phyloP scores from a whole-genome alignment of 2,888 invertebrate species.

The Graphium colonna region DNA sequence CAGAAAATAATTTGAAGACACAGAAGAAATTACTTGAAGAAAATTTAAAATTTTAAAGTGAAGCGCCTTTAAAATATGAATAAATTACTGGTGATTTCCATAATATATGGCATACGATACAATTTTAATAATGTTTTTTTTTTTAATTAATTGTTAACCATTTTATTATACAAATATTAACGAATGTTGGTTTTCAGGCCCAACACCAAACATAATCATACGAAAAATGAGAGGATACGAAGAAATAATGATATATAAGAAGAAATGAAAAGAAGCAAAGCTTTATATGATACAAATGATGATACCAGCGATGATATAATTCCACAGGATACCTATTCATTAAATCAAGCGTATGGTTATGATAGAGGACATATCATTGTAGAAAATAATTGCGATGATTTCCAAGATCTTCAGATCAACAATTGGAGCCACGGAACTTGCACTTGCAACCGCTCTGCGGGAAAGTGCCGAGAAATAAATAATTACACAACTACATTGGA shows the following conservation, averaged over 20 bases:
- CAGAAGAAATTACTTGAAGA: not conserved
- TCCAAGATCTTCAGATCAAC: constrained; percentile 2
- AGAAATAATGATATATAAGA: constrained; percentile 48
- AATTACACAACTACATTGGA: constrained; percentile 8
- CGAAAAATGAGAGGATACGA: constrained; percentile 28
- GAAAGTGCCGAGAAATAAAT: constrained; percentile 8
- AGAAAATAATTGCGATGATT: constrained; percentile 1
- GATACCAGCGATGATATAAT: constrained; percentile 30
- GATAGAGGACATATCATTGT: constrained; percentile 20
- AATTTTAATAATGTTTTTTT: too few species aligned
- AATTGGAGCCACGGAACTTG: constrained; percentile 28
- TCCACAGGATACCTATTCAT: constrained; percentile 29
- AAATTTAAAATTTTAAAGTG: not conserved
- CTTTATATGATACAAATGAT: constrained; percentile 42
- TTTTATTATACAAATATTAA: not conserved
- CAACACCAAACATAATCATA: not conserved
- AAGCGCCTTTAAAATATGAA: not conserved
- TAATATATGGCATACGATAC: too few species aligned
- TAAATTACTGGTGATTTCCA: too few species aligned
- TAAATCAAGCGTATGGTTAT: constrained; percentile 25
- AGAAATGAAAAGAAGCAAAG: constrained; percentile 42
- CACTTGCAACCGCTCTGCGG: constrained; percentile 10
- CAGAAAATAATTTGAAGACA: not conserved
- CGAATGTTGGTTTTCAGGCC: not conserved
- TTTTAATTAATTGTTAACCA: too few species aligned